These are phyloP conservation scores for Hypomesus transpacificus DNA, from an alignment of 2,113 vertebrate species.

Conservation along the genomic window DNA sequence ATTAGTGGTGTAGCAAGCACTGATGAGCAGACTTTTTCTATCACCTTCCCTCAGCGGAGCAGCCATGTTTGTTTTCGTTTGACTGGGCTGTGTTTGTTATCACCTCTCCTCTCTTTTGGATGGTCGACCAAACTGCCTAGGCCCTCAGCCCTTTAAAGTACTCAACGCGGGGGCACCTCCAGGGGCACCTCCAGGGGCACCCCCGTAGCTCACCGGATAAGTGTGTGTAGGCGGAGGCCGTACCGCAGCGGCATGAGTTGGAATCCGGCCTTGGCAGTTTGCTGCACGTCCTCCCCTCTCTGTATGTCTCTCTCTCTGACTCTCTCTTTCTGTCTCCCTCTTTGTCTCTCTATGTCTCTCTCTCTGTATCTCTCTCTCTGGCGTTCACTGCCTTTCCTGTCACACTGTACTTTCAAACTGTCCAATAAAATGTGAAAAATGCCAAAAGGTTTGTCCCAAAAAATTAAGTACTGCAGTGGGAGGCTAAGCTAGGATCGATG, in stretches of 20 bases:
- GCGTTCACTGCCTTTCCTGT: not conserved
- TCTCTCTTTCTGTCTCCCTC: not conserved
- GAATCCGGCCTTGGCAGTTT: not conserved
- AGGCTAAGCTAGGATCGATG: too few relatives aligned
- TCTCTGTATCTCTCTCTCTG: not conserved
- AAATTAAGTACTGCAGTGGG: too few relatives aligned
- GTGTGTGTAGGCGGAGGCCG: too few relatives aligned
- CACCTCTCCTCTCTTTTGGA: not conserved
- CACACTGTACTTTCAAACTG: too few relatives aligned
- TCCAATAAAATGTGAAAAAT: too few relatives aligned
- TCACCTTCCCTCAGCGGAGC: slow-evolving; percentile 12
- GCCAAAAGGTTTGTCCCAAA: too few relatives aligned
- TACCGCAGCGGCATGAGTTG: too few relatives aligned
- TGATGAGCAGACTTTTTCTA: slow-evolving; percentile 17
- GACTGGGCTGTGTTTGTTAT: slow-evolving; percentile 25
- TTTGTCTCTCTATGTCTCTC: not conserved
- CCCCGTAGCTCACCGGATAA: too few relatives aligned
- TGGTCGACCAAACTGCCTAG: too few relatives aligned
- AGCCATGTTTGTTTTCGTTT: slow-evolving; percentile 25
- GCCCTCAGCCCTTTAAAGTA: too few relatives aligned
- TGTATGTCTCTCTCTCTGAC: not conserved
- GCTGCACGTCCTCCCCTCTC: not conserved
- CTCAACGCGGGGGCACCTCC: too few relatives aligned
- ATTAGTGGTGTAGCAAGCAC: slow-evolving; percentile 7
- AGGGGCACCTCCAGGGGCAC: too few relatives aligned